Conservation (phyloP, 2,797 vertebrate genomes). For the Enteromius afrohamiltoni region DNA sequence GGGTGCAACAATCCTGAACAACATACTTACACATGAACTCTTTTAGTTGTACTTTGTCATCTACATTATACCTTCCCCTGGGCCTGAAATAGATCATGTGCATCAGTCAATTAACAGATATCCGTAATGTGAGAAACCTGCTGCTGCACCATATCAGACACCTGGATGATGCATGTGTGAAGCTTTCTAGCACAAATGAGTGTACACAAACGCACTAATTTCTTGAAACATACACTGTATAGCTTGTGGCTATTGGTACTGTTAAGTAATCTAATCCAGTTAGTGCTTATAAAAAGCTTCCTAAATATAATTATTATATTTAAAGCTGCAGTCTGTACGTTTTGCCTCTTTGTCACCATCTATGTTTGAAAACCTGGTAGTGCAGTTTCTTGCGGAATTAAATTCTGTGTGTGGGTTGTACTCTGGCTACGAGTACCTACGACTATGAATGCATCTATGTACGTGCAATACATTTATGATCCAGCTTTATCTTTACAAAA, state of each 20-base stretch:
- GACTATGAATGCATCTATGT: too few relatives aligned
- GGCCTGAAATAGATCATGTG: conserved; percentile 25
- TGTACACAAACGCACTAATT: neutral
- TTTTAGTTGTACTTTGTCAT: conserved; percentile 12
- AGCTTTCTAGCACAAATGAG: neutral
- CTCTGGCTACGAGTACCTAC: too few relatives aligned
- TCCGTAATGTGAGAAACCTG: conserved; percentile 8
- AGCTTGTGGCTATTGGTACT: neutral
- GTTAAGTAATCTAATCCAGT: conserved; percentile 1
- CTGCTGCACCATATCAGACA: neutral
- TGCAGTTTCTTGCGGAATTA: too few relatives aligned
- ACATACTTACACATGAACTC: neutral
- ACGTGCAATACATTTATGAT: too few relatives aligned
- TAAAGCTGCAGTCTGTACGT: neutral
- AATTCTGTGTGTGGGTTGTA: too few relatives aligned
- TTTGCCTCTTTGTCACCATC: too few relatives aligned
- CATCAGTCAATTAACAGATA: conserved; percentile 25
- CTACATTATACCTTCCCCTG: conserved; percentile 3
- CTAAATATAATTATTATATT: neutral
- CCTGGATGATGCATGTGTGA: conserved; percentile 11
- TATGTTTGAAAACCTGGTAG: too few relatives aligned
- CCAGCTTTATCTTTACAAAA: too few relatives aligned
- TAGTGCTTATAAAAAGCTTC: neutral
- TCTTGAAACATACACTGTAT: neutral
- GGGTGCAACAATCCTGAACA: conserved; percentile 15